Conservation (phyloP, 2,888 invertebrate species). For the Conus canariensis region DNA sequence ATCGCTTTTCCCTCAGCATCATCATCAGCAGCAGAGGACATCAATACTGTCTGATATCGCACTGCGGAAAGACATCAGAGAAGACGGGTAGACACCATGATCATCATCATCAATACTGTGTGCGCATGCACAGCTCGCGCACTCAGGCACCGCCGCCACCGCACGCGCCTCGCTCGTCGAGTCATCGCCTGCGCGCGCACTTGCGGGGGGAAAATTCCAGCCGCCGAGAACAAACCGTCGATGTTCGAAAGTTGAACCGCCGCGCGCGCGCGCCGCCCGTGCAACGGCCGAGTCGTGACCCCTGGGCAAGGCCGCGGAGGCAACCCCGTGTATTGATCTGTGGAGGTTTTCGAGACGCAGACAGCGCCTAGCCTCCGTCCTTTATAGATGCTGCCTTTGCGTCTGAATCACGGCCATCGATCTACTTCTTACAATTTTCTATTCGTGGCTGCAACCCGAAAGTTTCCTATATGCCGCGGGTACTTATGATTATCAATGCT, state of each 20-base stretch:
- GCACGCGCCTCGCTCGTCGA: too few species aligned
- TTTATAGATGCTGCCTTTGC: not conserved
- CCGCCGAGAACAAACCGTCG: slow-evolving; percentile 6
- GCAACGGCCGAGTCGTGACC: not conserved
- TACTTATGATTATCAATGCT: slow-evolving; percentile 22
- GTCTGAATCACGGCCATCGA: slow-evolving; percentile 20
- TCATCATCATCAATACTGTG: not conserved
- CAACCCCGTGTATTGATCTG: slow-evolving; percentile 9
- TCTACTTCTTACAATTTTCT: not conserved
- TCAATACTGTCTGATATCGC: too few species aligned
- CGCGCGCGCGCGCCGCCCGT: not conserved
- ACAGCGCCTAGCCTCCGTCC: slow-evolving; percentile 1
- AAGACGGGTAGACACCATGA: too few species aligned
- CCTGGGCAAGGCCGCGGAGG: not conserved
- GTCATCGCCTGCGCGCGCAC: slow-evolving; percentile 27
- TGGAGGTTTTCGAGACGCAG: not conserved
- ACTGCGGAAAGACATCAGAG: too few species aligned
- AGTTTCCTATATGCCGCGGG: slow-evolving; percentile 20
- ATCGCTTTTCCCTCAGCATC: too few species aligned
- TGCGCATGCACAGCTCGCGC: not conserved
- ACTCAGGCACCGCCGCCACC: too few species aligned
- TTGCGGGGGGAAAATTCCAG: slow-evolving; percentile 16
- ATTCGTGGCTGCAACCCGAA: not conserved
- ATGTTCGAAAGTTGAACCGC: slow-evolving; percentile 5
- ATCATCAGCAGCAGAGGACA: too few species aligned